Base-by-base conservation (phyloP, 35 echinoderm and acorn worm genomes). In the Ophioderma brevispina region DNA sequence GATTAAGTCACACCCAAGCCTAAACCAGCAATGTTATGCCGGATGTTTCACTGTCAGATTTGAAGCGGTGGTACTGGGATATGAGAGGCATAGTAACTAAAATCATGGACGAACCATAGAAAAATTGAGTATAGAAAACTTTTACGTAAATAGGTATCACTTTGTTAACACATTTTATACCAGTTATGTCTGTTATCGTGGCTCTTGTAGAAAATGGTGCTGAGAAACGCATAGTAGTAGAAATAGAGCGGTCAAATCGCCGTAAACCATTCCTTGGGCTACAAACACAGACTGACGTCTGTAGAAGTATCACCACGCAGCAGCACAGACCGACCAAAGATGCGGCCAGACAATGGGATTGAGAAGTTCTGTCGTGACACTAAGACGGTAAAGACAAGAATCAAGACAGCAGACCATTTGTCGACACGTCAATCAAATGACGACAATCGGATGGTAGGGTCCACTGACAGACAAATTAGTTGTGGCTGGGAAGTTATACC, bases 21-120 rank as follows among this genome's bases (percentile, higher is more conserved):
- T 32, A 94, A 95, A 50, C 97, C 97, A 41, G 94, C 92, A 40
- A 99, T 78, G 92, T 89, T 42, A 99, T 99, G 97, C 97, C 97
- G 34, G 93, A 99, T 88, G 91, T 99, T 32, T 99, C 39, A 99
- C 97, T 31, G 94, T 95, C 19, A 95, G 79, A 76, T 88, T 99
- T 34, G 86, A 93, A 31, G n/a, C n/a, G n/a, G n/a, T n/a, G n/a
- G n/a, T n/a, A n/a, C n/a, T n/a, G n/a, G n/a, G n/a, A n/a, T n/a
- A n/a, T n/a, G n/a, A n/a, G n/a, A n/a, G n/a, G n/a, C n/a, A n/a
- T n/a, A n/a, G n/a, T n/a, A n/a, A n/a, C n/a, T n/a, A n/a, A n/a
- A n/a, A n/a, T n/a, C n/a, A n/a, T n/a, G n/a, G n/a, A n/a, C n/a
- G n/a, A n/a, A n/a, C n/a, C n/a, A n/a, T n/a, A n/a, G n/a, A n/a